Base-by-base conservation (phyloP, 2,888 invertebrate species). In the Dascillus cervinus region DNA sequence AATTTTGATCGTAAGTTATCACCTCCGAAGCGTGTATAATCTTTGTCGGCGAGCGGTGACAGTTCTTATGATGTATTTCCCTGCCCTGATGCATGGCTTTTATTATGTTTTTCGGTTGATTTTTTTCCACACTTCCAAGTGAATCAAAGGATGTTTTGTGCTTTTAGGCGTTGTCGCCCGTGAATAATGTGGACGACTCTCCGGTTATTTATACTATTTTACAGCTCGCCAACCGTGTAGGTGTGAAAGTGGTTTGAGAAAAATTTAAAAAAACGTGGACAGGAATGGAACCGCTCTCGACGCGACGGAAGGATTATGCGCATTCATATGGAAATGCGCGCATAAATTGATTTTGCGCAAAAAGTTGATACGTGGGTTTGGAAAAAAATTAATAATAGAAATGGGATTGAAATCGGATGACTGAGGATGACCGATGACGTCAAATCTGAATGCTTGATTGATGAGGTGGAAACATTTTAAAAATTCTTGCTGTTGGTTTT, bases 111-210 rank as follows among this genome's bases (percentile, higher is more conserved):
- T 36, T 40, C 36, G 39, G 39, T 40, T 37, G 29, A 40, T 40
- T 36, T 40, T 40, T 40, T 35, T 35, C 34, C 34, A 17, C 29
- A 28, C 32, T 37, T 41, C n/a, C n/a, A n/a, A n/a, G n/a, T n/a
- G n/a, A n/a, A n/a, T 44, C 39, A 48, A 50, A 46, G 41, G 44
- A 41, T 48, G 44, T 44, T 50, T 47, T 50, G 48, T 49, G 38
- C 40, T 34, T n/a, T 33, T 41, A 41, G 41, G 42, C 46, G 47
- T 47, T 50, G 50, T 46, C 45, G 43, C 33, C 39, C 37, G 45
- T 48, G 45, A 50, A 50, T 50, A 50, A 48, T 48, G 47, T 43
- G 43, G 39, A 42, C 43, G 47, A 43, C 45, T 46, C 39, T 48
- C 44, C 39, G 44, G 47, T 49, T 49, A 47, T 46, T 49, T 49